Base-by-base conservation (phyloP, 2,113 vertebrate species). In the Dicerorhinus sumatrensis region DNA sequence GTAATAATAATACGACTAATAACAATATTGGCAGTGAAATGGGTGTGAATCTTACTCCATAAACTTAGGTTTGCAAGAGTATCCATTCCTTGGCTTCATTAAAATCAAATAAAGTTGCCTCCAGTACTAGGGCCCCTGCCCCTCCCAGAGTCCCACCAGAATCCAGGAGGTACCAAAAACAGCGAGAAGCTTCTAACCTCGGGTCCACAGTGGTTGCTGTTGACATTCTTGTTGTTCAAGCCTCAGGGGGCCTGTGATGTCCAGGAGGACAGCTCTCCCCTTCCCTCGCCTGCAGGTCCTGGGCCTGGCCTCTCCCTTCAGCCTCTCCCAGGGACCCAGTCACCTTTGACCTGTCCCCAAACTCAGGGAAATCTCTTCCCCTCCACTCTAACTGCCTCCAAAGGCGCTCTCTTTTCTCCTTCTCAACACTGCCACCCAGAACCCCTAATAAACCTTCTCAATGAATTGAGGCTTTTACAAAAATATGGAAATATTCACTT, bases 121-220 rank as follows among this genome's bases (percentile, higher is more conserved):
- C 18, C 21, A 48, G 33, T 18, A 12, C 58, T 7, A 54, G 58
- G 46, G 12, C 54, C 76, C 21, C 33, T 27, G 33, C 23, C 6
- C 36, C 33, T 81, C 72, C 81, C 58, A 31, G 23, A 29, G 25
- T 82, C 46, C 27, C 60, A 25, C 69, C 58, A 86, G 91, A 80
- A 76, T 84, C 73, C 6, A 6, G 46, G 36, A 77, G 27, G 13
- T 16, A 25, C 46, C n/a, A 2, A 16, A 23, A 20, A 2, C 54
- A 73, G 3, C 3, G 33, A 72, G 27, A 46, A 1, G 0, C 39
- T 51, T 48, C 46, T 18, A 16, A 51, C 36, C 4, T 12, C 0
- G 0, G 67, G 42, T 8, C 46, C 51, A 3, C 48, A 0, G 0
- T 0, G 25, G 33, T 25, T 16, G 42, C 63, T n/a, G 1, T 58